Evolutionary conservation across 2,113 vertebrate genomes (phyloP).

Genomic region (Ellobius talpinus): DNA sequence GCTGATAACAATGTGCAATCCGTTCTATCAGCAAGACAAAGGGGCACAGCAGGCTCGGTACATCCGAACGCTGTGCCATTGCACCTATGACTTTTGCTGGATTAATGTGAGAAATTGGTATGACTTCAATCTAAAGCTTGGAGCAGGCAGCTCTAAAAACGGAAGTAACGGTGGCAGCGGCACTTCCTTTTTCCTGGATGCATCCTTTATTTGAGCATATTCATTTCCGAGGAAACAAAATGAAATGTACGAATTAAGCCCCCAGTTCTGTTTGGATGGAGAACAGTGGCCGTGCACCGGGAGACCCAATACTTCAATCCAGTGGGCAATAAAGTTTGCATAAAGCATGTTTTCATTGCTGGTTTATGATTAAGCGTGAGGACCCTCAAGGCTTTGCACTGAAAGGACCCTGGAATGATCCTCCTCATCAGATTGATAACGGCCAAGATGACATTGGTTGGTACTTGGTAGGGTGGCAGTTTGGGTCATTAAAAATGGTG

Average conservation of each 20-base stretch:
- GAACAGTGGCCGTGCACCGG: background rate
- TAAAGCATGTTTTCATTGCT: background rate
- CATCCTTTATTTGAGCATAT: constrained; percentile 7
- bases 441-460: background rate
- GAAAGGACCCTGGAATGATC: background rate
- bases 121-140: constrained; percentile 17
- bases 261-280: background rate
- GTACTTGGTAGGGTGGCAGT: too few species aligned
- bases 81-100: accelerated
- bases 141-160: background rate
- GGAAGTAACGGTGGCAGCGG: constrained; percentile 26
- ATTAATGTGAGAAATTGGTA: background rate
- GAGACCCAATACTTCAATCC: background rate
- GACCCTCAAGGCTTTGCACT: background rate
- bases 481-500: background rate
- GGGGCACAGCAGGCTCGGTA: background rate
- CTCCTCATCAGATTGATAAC: background rate
- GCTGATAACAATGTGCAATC: background rate
- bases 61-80: too few species aligned
- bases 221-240: constrained; percentile 75
- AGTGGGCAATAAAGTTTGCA: background rate
- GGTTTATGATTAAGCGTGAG: background rate
- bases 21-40: constrained; percentile 53
- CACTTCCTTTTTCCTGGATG: constrained; percentile 2
- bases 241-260: background rate